phyloP scores from a whole-genome alignment of 2,888 invertebrate genomes.

The Idaea dimidiata region DNA sequence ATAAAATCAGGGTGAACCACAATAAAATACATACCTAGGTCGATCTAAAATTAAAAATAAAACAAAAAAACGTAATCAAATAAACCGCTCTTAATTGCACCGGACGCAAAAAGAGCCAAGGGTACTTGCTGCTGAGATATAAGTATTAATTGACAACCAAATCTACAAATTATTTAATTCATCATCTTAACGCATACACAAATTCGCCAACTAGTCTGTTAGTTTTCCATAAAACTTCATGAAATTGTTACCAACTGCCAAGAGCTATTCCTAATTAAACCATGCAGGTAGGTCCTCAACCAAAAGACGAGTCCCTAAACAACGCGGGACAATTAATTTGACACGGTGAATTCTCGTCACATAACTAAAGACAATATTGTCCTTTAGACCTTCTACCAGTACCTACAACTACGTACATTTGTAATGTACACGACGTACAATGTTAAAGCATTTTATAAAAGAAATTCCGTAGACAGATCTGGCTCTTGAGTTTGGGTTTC shows the following conservation, averaged over 20 bases:
- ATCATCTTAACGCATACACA: too few species aligned
- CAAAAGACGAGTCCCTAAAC: background rate
- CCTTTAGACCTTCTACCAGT: background rate
- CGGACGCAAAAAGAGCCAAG: too few species aligned
- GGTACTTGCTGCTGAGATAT: too few species aligned
- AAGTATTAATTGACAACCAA: too few species aligned
- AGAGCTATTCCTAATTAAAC: background rate
- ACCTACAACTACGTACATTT: background rate
- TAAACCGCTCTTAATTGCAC: too few species aligned
- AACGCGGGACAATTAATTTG: background rate
- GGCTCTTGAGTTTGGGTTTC: too few species aligned
- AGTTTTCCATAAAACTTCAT: background rate
- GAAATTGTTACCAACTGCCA: background rate
- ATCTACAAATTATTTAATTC: too few species aligned
- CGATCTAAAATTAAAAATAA: too few species aligned
- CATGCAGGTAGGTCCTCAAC: background rate
- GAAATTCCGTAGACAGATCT: too few species aligned
- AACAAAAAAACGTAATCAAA: too few species aligned
- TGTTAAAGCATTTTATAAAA: background rate
- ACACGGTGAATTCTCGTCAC: background rate
- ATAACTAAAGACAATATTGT: background rate
- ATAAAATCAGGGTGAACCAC: too few species aligned
- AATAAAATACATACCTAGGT: too few species aligned
- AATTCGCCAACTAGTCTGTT: background rate
- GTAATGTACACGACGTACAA: background rate